Evolutionary conservation across 1,140 invertebrate genomes (phyloP).

Genomic region (Rhyzopertha dominica): DNA sequence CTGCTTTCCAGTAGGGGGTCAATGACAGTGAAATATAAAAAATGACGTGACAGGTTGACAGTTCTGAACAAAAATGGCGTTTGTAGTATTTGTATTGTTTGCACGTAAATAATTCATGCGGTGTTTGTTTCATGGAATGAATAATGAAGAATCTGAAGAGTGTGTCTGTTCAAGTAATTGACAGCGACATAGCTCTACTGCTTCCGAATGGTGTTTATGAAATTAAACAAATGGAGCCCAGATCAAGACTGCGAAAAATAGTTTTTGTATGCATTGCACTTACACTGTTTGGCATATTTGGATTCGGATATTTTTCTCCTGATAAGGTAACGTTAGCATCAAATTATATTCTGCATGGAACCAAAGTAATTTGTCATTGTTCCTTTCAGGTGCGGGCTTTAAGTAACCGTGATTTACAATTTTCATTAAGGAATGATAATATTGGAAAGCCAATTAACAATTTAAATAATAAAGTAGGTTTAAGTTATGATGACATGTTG

Average conservation of each 20-base stretch:
- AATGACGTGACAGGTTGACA: too few species aligned
- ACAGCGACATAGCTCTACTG: slow-evolving; percentile 68
- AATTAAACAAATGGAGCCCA: slow-evolving; percentile 71
- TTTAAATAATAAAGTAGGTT: slow-evolving; percentile 52
- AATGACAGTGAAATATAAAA: too few species aligned
- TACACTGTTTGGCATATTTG: slow-evolving; percentile 75
- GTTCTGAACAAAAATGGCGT: too few species aligned
- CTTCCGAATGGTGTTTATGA: slow-evolving; percentile 63
- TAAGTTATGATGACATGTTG: slow-evolving; percentile 77
- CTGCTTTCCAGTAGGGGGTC: too few species aligned
- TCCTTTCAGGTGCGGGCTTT: slow-evolving; percentile 59
- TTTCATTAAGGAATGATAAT: slow-evolving; percentile 51
- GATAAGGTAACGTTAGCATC: slow-evolving; percentile 58
- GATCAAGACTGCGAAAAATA: slow-evolving; percentile 64
- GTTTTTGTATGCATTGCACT: slow-evolving; percentile 72
- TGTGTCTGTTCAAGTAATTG: slow-evolving; percentile 67
- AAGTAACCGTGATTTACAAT: slow-evolving; percentile 55
- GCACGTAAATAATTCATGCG: too few species aligned
- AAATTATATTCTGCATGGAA: slow-evolving; percentile 2
- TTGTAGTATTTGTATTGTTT: too few species aligned
- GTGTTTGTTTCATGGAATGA: too few species aligned
- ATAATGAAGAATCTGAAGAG: slow-evolving; percentile 55
- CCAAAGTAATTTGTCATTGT: background rate
- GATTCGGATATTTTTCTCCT: slow-evolving; percentile 82
- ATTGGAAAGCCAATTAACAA: slow-evolving; percentile 53